Conservation (phyloP, 1,140 invertebrate genomes). For the Drosophila sp. region DNA sequence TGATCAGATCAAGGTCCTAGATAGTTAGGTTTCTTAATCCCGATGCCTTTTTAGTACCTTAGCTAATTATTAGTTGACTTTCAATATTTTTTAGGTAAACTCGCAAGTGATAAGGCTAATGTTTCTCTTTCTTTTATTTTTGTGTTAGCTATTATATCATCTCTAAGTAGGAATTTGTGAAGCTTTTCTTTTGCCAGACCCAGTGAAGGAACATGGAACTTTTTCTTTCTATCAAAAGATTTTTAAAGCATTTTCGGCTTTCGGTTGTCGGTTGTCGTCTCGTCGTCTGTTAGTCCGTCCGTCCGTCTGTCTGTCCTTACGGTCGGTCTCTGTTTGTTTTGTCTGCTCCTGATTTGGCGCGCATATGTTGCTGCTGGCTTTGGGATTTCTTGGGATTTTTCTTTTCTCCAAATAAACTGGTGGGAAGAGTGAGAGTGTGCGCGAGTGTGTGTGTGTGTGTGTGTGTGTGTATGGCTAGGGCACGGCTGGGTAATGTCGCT, state of each 20-base stretch:
- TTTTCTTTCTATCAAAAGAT: constrained; percentile 65
- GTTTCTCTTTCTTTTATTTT: neutral
- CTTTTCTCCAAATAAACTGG: constrained; percentile 6
- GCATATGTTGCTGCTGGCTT: constrained; percentile 64
- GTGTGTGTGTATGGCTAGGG: constrained; percentile 10
- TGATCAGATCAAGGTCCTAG: no score
- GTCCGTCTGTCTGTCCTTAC: constrained; percentile 50
- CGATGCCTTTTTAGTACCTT: no score
- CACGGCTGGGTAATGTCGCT: constrained; percentile 64
- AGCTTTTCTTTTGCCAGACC: constrained; percentile 2
- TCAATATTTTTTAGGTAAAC: no score
- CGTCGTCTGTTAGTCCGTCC: constrained; percentile 13
- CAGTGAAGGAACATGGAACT: constrained; percentile 26
- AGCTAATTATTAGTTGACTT: no score
- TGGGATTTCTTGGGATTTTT: constrained; percentile 63
- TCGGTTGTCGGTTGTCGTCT: constrained; percentile 11
- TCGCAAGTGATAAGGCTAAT: no score
- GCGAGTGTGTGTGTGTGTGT: neutral
- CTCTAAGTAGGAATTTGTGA: constrained; percentile 9
- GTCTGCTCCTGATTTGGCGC: constrained; percentile 74
- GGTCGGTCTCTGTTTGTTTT: constrained; percentile 72
- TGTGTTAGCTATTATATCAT: neutral
- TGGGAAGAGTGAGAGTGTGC: neutral
- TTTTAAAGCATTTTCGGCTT: constrained; percentile 59
- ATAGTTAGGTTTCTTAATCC: no score